Conservation (phyloP, 2,797 vertebrate genomes). For the Propithecus perrieri region DNA sequence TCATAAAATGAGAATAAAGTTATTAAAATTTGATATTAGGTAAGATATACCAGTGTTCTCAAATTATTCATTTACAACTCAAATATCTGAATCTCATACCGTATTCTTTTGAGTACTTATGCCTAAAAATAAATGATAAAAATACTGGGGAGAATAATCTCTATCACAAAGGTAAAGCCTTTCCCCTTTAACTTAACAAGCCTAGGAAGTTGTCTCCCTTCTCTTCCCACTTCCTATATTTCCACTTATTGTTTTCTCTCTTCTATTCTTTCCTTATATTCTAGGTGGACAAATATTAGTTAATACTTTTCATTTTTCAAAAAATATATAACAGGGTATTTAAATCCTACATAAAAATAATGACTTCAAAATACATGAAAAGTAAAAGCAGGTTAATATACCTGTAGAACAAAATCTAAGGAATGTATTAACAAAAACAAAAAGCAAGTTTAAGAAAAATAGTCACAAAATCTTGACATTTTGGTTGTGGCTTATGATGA, state of each 20-base stretch:
- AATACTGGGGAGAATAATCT: background rate
- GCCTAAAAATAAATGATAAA: background rate
- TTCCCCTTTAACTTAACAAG: background rate
- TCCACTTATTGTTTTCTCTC: background rate
- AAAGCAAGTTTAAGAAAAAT: background rate
- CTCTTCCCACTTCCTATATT: background rate
- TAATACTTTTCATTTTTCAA: background rate
- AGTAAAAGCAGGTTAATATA: background rate
- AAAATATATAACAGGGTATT: background rate
- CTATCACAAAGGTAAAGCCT: background rate
- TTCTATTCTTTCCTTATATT: background rate
- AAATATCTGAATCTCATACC: background rate
- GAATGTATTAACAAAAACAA: background rate
- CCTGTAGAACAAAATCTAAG: background rate
- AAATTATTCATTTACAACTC: slow-evolving; percentile 7
- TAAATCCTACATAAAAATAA: background rate
- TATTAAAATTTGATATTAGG: background rate
- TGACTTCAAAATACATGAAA: background rate
- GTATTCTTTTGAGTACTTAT: background rate
- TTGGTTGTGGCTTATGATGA: background rate
- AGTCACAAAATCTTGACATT: background rate
- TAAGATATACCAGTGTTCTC: background rate
- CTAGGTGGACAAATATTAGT: background rate
- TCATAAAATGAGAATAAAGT: background rate
- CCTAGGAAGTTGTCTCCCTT: background rate